These are phyloP conservation scores for Hycleus phaleratus DNA, from an alignment of 1,140 invertebrate genomes.

Conservation along the genomic window DNA sequence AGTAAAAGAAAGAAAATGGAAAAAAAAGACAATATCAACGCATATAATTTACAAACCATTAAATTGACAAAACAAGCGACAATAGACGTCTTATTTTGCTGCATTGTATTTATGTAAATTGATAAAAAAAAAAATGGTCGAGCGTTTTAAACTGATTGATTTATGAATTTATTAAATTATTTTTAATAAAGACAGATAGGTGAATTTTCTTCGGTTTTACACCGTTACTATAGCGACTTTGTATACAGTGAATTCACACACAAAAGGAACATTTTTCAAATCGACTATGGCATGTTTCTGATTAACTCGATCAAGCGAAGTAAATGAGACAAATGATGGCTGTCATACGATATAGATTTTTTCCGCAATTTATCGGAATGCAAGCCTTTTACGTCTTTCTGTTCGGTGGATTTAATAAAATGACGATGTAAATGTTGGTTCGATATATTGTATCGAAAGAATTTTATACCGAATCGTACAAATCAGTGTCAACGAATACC, in stretches of 20 bases:
- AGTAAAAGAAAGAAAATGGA: too few species aligned
- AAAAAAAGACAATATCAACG: too few species aligned
- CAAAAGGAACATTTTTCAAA: constrained; percentile 11
- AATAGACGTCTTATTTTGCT: too few species aligned
- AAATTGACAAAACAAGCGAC: too few species aligned
- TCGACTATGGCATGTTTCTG: constrained; percentile 15
- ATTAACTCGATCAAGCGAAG: constrained; percentile 16
- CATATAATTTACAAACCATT: too few species aligned
- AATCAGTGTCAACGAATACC: constrained; percentile 11
- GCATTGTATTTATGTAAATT: too few species aligned
- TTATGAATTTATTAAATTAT: too few species aligned
- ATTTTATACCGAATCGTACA: not conserved
- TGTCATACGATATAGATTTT: constrained; percentile 15
- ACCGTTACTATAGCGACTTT: too few species aligned
- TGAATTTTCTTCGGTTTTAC: too few species aligned
- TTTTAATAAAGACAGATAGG: too few species aligned
- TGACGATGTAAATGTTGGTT: constrained; percentile 10
- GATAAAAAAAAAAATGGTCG: too few species aligned
- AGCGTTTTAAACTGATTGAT: too few species aligned
- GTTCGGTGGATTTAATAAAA: constrained; percentile 15
- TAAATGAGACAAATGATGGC: constrained; percentile 19
- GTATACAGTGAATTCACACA: constrained; percentile 2
- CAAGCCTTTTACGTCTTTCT: constrained; percentile 3
- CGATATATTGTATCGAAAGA: not conserved
- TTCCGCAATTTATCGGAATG: constrained; percentile 11